Percentiles rank a stretch among this genome's conserved stretches.
phyloP scores from a whole-genome alignment of 2,113 vertebrate genomes.

The Perca schrenkii region DNA sequence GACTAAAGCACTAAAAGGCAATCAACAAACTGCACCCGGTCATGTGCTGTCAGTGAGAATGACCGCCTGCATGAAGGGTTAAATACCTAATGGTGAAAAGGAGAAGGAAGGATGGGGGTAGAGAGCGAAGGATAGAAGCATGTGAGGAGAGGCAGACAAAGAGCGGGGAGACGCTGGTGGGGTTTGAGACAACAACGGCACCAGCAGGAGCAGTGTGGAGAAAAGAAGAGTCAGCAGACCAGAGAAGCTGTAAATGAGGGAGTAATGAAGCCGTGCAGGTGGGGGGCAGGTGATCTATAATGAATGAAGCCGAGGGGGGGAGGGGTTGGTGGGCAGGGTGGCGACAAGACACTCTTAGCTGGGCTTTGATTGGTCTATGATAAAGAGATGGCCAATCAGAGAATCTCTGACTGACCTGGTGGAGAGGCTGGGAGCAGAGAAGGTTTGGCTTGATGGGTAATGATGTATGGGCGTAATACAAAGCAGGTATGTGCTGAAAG shows the following conservation, averaged over 20 bases:
- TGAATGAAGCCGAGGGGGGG: constrained; percentile 72
- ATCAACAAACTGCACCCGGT: constrained; percentile 70
- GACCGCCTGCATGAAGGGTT: constrained; percentile 43
- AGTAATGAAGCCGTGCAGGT: constrained; percentile 80
- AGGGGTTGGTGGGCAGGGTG: not conserved
- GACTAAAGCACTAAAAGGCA: constrained; percentile 78
- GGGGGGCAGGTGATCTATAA: constrained; percentile 81
- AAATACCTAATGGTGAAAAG: constrained; percentile 54
- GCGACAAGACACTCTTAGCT: constrained; percentile 21
- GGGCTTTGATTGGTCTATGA: constrained; percentile 48
- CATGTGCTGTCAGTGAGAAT: constrained; percentile 58
- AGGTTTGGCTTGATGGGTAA: constrained; percentile 45
- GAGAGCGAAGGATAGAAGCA: constrained; percentile 10
- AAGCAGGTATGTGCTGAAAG: constrained; percentile 26
- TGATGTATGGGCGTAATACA: constrained; percentile 32
- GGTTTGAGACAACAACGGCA: constrained; percentile 48
- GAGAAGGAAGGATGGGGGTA: constrained; percentile 12
- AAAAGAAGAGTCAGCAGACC: constrained; percentile 76
- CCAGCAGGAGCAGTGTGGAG: constrained; percentile 52
- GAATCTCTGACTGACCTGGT: constrained; percentile 23
- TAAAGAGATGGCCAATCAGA: constrained; percentile 57
- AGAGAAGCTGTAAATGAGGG: constrained; percentile 76
- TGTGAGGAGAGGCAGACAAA: constrained; percentile 52
- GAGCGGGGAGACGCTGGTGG: constrained; percentile 34
- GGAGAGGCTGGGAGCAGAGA: constrained; percentile 23